Base-by-base conservation (phyloP, 2,113 vertebrate species). In the Vicugna pacos region DNA sequence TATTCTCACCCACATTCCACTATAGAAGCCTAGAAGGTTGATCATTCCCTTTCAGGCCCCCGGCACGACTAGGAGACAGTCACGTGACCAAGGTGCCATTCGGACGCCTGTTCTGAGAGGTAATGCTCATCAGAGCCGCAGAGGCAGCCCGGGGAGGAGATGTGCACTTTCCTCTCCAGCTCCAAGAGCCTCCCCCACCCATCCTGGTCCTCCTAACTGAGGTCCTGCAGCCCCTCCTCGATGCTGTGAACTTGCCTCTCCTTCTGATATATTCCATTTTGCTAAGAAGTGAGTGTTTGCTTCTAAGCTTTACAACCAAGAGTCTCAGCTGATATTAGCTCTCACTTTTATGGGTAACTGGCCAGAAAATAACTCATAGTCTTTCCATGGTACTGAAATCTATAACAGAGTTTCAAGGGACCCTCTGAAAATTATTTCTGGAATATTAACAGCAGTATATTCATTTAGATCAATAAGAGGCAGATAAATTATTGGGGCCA, bases 381-480 rank as follows among this genome's bases (percentile, higher is more conserved):
- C 67, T 77, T 95, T 56, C 38, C 7, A 11, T 11, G 56, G 42
- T 56, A 65, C n/a, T 94, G 73, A 76, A 92, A 90, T 82, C 80
- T 83, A 56, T 91, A 92, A 79, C 11, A 73, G 90, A 70, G 22
- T 93, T 96, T 97, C 93, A 91, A 76, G 83, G 79, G 69, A 72
- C 35, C 52, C 13, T 56, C 26, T 83, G 60, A 79, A 94, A 80
- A 69, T 88, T 96, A 87, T 91, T 87, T 92, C 95, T 96, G 95
- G 75, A 38, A 67, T 92, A 89, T 95, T 95, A 97, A 76, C 20
- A 90, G 79, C 75, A 92, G 58, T 95, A 56, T 77, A 89, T 93
- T 38, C 77, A 91, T 89, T 92, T 87, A 89, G 50, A 96, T 95
- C 95, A 92, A 79, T 97, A 97, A 54, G 60, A 97, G 19, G 62